Evolutionary conservation across 2,113 vertebrate genomes (phyloP).

Genomic region (Anhinga anhinga): DNA sequence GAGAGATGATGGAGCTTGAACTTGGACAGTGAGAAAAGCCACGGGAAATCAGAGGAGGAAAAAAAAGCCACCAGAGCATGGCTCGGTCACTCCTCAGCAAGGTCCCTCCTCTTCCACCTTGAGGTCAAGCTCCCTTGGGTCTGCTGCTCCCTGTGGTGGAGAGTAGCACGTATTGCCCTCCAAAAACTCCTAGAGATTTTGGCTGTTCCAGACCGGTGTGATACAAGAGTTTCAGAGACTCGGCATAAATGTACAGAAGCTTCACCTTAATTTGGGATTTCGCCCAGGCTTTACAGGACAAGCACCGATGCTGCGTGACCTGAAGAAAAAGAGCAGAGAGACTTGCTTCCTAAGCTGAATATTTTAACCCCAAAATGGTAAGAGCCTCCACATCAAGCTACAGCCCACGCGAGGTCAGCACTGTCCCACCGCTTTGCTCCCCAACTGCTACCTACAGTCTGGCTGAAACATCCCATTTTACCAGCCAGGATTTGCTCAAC

Average conservation of each 20-base stretch:
- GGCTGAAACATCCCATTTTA: neutral
- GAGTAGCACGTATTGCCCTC: neutral
- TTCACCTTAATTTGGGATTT: neutral
- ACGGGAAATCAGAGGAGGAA: neutral
- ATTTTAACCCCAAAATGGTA: neutral
- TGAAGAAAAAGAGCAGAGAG: neutral
- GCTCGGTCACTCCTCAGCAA: neutral
- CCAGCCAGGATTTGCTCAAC: neutral
- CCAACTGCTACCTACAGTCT: neutral
- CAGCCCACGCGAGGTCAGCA: neutral
- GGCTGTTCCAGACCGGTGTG: neutral
- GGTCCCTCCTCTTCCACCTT: neutral
- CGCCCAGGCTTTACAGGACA: neutral
- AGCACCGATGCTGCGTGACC: neutral
- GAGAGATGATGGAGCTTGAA: neutral
- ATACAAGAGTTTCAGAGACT: neutral
- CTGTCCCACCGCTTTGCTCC: neutral
- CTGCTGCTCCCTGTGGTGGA: neutral
- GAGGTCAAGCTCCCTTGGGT: neutral
- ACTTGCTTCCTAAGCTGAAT: neutral
- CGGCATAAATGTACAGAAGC: neutral
- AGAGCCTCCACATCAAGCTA: neutral
- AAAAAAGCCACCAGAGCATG: neutral
- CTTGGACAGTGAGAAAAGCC: neutral
- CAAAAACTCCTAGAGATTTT: neutral